Conservation (phyloP, 2,797 vertebrate species). For the Xerus rutilus region DNA sequence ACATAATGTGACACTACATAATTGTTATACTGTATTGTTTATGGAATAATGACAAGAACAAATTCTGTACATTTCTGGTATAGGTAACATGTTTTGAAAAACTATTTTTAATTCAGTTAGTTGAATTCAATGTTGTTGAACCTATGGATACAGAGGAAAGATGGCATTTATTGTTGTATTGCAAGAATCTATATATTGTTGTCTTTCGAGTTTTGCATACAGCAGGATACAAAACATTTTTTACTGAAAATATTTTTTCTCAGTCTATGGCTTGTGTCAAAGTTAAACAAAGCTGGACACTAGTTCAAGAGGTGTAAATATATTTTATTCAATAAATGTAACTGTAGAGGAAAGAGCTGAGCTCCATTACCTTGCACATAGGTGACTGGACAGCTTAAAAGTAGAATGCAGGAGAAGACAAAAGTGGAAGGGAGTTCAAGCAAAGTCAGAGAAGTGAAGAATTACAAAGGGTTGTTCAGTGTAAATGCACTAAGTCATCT, state of each 20-base stretch:
- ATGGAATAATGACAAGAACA: background rate
- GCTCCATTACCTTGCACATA: background rate
- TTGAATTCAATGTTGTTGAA: background rate
- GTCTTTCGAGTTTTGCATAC: background rate
- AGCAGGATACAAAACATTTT: background rate
- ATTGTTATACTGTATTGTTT: background rate
- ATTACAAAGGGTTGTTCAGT: background rate
- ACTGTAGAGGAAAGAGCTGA: background rate
- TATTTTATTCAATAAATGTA: slow-evolving; percentile 1
- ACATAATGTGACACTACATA: too few relatives aligned
- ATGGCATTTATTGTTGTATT: background rate
- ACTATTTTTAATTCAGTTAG: background rate
- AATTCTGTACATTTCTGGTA: background rate
- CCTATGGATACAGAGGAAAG: background rate
- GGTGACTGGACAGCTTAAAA: background rate
- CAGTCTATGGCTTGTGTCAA: background rate
- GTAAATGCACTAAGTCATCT: background rate
- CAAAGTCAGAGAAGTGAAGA: background rate
- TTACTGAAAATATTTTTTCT: background rate
- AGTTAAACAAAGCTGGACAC: background rate
- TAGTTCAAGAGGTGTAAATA: background rate
- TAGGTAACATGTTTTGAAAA: background rate
- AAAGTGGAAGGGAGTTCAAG: background rate
- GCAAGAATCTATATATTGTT: background rate
- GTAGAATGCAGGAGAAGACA: background rate